These are phyloP conservation scores for Tethea ocularis DNA, from an alignment of 2,888 invertebrate genomes.

Conservation along the genomic window DNA sequence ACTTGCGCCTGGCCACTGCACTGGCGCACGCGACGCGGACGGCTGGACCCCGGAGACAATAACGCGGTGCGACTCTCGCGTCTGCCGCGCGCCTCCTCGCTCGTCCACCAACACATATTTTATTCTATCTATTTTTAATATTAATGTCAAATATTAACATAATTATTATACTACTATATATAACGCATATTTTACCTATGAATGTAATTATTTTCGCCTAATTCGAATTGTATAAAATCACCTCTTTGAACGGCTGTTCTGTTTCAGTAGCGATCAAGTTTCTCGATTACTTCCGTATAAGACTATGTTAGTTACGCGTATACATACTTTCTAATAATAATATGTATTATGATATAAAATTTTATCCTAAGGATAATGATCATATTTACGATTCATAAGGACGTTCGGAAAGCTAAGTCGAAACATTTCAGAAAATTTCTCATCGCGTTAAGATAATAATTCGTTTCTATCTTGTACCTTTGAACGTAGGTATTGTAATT, in stretches of 20 bases:
- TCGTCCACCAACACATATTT: constrained; percentile 81
- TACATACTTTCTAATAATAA: constrained; percentile 80
- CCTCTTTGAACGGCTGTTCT: constrained; percentile 76
- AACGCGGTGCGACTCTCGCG: constrained; percentile 54
- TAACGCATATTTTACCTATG: constrained; percentile 81
- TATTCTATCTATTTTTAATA: constrained; percentile 83
- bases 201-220: constrained; percentile 83
- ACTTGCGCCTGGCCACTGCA: constrained; percentile 24
- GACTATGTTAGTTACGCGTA: constrained; percentile 81
- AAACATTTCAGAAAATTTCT: constrained; percentile 80
- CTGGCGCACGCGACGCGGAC: constrained; percentile 22
- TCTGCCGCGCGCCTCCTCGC: constrained; percentile 71
- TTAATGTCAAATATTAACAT: constrained; percentile 83
- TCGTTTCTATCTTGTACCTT: constrained; percentile 82
- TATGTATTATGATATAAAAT: constrained; percentile 81
- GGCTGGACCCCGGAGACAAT: constrained; percentile 57
- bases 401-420: constrained; percentile 76
- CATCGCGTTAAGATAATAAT: constrained; percentile 82
- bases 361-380: constrained; percentile 84
- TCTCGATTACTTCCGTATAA: constrained; percentile 81
- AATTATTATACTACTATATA: constrained; percentile 81
- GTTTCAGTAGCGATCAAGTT: constrained; percentile 77
- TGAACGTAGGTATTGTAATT: constrained; percentile 82
- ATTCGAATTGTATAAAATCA: constrained; percentile 83
- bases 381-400: constrained; percentile 78